These are phyloP conservation scores for Baronia brevicornis DNA, from an alignment of 2,888 invertebrate species.

Conservation along the genomic window DNA sequence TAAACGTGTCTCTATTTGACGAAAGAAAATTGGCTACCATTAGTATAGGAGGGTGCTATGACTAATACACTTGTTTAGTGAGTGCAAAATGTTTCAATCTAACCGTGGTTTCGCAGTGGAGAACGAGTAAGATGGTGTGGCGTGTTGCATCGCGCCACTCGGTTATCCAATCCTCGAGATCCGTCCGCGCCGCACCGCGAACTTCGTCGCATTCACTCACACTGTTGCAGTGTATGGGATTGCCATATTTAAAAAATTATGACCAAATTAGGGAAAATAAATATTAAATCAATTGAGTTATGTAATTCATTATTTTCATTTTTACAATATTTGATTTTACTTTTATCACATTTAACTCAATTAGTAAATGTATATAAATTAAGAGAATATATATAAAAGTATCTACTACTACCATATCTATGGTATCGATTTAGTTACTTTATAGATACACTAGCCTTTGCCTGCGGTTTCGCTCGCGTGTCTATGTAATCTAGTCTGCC, in stretches of 20 bases:
- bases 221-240: conserved; percentile 3
- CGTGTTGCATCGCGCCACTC: conserved; percentile 57
- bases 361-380: too few relatives aligned
- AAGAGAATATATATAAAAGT: too few relatives aligned
- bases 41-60: conserved; percentile 6
- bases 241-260: conserved; percentile 3
- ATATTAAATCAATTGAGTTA: neutral
- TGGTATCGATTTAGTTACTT: too few relatives aligned
- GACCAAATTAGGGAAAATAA: conserved; percentile 1
- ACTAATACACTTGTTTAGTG: conserved; percentile 19
- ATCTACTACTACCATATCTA: too few relatives aligned
- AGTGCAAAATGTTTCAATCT: conserved; percentile 26
- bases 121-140: conserved; percentile 51
- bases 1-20: too few relatives aligned
- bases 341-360: too few relatives aligned
- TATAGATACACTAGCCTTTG: too few relatives aligned
- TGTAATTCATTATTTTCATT: neutral
- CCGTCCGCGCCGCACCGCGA: conserved; percentile 25
- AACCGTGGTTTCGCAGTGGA: conserved; percentile 26
- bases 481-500: too few relatives aligned
- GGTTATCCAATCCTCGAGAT: conserved; percentile 51
- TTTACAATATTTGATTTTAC: too few relatives aligned
- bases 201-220: conserved; percentile 23
- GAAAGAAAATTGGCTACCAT: too few relatives aligned
- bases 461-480: too few relatives aligned